Evolutionary conservation across 2,113 vertebrate species (phyloP), one percentile per base, ranked within the genome.

Genomic region (Synodontis membranacea): DNA sequence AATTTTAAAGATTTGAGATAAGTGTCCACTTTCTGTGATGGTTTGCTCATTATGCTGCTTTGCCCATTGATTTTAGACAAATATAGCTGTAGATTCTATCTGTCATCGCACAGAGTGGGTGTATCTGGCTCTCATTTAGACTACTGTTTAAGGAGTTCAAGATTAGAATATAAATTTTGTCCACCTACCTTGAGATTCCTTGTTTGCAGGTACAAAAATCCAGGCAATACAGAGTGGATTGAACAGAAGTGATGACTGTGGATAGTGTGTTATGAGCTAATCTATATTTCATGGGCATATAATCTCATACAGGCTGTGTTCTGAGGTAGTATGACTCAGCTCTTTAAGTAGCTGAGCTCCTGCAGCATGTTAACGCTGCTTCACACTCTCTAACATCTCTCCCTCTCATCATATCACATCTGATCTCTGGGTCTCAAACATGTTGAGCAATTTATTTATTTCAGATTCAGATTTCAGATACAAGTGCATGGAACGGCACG

Each of bases 321-420:
- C n/a, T n/a, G n/a, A 5, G 46, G 46, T 5, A 31, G 68, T 64
- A 46, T 75, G 79, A 70, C 42, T 87, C 66, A 48, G 86, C 81
- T 11, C 28, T 56, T 84, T 84, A 54, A 56, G 10, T 34, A 68
- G 19, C 64, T 10, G 14, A 42, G 34, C 34, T 15, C 37, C 12
- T 68, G 39, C 34, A 44, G 10, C 21, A 19, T 37, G 31, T 68
- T 68, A 19, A 64, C 34, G 14, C 21, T 60, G n/a, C 80, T 39
- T n/a, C 58, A 64, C 12, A 17, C 12, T 19, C 76, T 37, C n/a
- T 19, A 23, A 4, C n/a, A 21, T 23, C 44, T 48, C 44, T 48
- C 39, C n/a, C 42, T 28, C 39, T 28, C 34, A 25, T 52, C 7
- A 28, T 1, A 17, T 31, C 25, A 76, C 72, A 44, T 75, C 42